Conservation (phyloP, 2,888 invertebrate species). For the Tupiocoris notatus region DNA sequence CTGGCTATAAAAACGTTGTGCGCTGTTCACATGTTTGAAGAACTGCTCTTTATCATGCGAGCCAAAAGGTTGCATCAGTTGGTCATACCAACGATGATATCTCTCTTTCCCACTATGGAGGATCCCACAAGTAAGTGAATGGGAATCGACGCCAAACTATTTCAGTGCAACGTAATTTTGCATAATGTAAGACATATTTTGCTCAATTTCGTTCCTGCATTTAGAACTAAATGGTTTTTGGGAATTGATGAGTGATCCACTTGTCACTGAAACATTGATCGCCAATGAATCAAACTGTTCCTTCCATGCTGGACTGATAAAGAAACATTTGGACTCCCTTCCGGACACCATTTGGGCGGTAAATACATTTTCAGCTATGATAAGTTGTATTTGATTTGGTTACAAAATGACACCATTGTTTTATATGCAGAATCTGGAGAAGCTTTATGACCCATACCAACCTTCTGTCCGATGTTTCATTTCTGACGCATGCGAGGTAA, state of each 20-base stretch:
- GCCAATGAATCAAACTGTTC: slow-evolving; percentile 56
- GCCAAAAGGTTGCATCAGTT: slow-evolving; percentile 59
- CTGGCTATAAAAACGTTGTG: slow-evolving; percentile 64
- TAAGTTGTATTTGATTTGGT: no score
- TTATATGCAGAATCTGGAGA: slow-evolving; percentile 41
- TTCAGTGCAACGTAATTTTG: no score
- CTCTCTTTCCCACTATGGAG: slow-evolving; percentile 58
- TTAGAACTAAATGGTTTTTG: slow-evolving; percentile 56
- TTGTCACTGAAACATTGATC: slow-evolving; percentile 56
- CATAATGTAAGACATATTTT: no score
- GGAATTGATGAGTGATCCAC: slow-evolving; percentile 56
- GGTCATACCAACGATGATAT: slow-evolving; percentile 53
- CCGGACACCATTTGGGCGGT: slow-evolving; percentile 62
- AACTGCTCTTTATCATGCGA: slow-evolving; percentile 59
- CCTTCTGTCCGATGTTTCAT: slow-evolving; percentile 42
- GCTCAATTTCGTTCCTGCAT: no score
- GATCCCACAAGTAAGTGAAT: slow-evolving; percentile 54
- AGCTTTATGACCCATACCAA: slow-evolving; percentile 43
- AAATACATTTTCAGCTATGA: no score
- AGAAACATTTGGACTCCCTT: slow-evolving; percentile 58
- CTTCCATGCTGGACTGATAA: slow-evolving; percentile 58
- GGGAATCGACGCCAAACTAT: no score
- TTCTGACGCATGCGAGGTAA: slow-evolving; percentile 40
- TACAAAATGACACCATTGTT: no score
- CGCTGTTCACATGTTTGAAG: slow-evolving; percentile 63